Percentiles rank a stretch among this genome's conserved stretches.
Conservation (phyloP, 2,797 vertebrate genomes). For the Danio choprae region DNA sequence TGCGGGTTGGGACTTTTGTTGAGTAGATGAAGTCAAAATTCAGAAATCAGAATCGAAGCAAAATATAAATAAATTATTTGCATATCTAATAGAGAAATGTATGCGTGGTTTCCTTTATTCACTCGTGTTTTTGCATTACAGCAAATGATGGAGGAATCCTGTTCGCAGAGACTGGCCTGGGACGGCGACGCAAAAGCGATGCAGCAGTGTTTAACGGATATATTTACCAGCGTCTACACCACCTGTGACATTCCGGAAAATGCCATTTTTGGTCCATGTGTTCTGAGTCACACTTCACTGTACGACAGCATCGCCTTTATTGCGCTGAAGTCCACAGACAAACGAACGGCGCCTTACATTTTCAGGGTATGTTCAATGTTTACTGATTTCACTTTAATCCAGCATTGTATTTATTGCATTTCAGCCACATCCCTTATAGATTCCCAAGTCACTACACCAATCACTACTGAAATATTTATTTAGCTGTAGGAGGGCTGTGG, state of each 20-base stretch:
- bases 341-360: conserved; percentile 94
- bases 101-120: neutral
- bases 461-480: neutral
- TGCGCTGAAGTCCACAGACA: conserved; percentile 96
- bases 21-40: neutral
- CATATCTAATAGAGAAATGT: neutral
- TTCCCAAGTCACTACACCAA: neutral
- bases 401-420: neutral
- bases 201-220: conserved; percentile 97
- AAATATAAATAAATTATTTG: neutral
- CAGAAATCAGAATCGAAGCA: neutral
- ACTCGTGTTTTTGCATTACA: conserved; percentile 21
- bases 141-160: conserved; percentile 89
- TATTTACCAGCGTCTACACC: conserved; percentile 97
- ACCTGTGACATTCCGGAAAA: conserved; percentile 97
- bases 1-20: neutral
- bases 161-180: conserved; percentile 88
- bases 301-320: conserved; percentile 99
- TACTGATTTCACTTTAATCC: neutral
- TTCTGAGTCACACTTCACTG: conserved; percentile 94
- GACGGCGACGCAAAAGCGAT: conserved; percentile 95
- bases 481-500: too few species aligned
- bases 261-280: conserved; percentile 95
- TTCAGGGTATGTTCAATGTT: conserved; percentile 87
- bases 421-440: neutral